phyloP scores from a whole-genome alignment of 2,797 vertebrate genomes.

The Yasuhikotakia modesta region DNA sequence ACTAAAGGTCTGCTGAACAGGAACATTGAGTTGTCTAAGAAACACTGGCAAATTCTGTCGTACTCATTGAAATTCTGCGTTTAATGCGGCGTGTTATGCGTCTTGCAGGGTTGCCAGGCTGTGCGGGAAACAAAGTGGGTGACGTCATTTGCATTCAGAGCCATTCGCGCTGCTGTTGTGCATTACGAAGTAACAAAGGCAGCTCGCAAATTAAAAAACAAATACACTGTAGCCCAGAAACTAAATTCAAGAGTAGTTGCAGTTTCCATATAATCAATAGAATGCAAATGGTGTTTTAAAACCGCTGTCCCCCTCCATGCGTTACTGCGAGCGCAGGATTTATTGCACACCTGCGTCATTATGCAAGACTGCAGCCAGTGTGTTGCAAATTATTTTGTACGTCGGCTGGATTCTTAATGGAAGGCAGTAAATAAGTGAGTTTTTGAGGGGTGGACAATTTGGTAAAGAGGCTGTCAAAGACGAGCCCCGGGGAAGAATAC shows the following conservation, averaged over 20 bases:
- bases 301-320: slow-evolving; percentile 32
- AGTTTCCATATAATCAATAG: slow-evolving; percentile 34
- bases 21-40: slow-evolving; percentile 56
- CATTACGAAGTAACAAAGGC: slow-evolving; percentile 27
- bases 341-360: slow-evolving; percentile 32
- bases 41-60: slow-evolving; percentile 14
- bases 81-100: slow-evolving; percentile 4
- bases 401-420: slow-evolving; percentile 41
- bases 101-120: neutral
- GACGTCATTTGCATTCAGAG: slow-evolving; percentile 61
- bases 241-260: neutral
- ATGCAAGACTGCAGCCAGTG: slow-evolving; percentile 30
- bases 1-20: slow-evolving; percentile 62
- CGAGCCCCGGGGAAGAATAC: slow-evolving; percentile 24
- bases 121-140: neutral
- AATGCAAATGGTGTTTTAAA: slow-evolving; percentile 34
- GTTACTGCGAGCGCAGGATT: slow-evolving; percentile 5
- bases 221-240: slow-evolving; percentile 45
- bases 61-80: slow-evolving; percentile 28
- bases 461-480: slow-evolving; percentile 36
- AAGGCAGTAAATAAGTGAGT: slow-evolving; percentile 39
- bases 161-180: neutral
- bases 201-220: neutral
- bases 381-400: slow-evolving; percentile 40
- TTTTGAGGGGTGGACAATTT: slow-evolving; percentile 31